phyloP scores from a whole-genome alignment of 2,888 invertebrate species.

The Amiota mariae region DNA sequence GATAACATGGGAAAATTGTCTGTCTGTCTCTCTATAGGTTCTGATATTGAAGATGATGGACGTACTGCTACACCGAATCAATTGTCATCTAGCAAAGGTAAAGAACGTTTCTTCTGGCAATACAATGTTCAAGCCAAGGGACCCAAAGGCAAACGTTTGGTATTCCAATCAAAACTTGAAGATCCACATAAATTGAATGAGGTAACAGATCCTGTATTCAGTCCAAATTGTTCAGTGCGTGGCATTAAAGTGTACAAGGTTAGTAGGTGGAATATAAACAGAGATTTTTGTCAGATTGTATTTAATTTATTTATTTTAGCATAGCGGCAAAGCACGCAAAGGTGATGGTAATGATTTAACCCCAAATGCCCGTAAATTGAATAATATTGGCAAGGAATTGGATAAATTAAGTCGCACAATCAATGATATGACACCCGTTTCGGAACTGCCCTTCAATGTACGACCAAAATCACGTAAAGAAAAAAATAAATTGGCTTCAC shows the following conservation, averaged over 20 bases:
- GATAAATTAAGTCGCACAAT: constrained; percentile 92
- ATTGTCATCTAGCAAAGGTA: constrained; percentile 76
- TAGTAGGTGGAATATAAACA: constrained; percentile 37
- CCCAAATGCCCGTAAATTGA: constrained; percentile 93
- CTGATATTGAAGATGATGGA: constrained; percentile 71
- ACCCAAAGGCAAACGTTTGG: constrained; percentile 93
- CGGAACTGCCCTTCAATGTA: constrained; percentile 91
- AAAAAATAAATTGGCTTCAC: constrained; percentile 97
- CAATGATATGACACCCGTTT: constrained; percentile 96
- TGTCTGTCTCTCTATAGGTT: constrained; percentile 56
- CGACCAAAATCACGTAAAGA: constrained; percentile 96
- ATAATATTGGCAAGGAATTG: constrained; percentile 92
- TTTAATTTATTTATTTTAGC: constrained; percentile 56
- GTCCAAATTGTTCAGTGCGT: constrained; percentile 90
- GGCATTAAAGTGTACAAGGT: constrained; percentile 85
- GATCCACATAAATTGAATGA: constrained; percentile 94
- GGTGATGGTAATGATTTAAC: constrained; percentile 98
- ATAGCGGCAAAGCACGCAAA: constrained; percentile 91
- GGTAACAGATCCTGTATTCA: constrained; percentile 96
- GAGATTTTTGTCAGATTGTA: constrained; percentile 14
- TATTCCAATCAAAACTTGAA: constrained; percentile 87
- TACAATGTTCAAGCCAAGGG: constrained; percentile 99
- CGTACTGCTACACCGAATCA: constrained; percentile 66
- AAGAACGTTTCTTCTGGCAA: constrained; percentile 96
- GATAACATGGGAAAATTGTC: neutral